Conservation (phyloP, 2,797 vertebrate genomes). For the Rhinoraja longicauda region DNA sequence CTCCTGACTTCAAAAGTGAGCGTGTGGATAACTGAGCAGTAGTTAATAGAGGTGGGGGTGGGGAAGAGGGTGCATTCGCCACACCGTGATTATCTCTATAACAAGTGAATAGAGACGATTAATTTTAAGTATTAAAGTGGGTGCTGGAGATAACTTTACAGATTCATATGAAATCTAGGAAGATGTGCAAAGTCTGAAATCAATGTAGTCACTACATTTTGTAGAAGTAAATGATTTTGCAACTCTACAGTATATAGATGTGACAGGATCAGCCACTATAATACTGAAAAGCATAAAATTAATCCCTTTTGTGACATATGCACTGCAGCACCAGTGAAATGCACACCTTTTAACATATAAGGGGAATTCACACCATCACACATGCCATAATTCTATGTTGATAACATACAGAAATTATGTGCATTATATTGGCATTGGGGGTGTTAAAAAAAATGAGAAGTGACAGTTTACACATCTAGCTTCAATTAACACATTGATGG, state of each 20-base stretch:
- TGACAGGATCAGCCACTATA: constrained; percentile 63
- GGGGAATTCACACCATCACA: background rate
- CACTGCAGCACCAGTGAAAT: constrained; percentile 5
- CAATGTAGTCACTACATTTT: constrained; percentile 79
- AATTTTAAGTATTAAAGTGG: background rate
- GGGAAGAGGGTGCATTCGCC: background rate
- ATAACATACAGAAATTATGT: constrained; percentile 69
- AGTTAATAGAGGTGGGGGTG: too few relatives aligned
- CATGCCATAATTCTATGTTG: constrained; percentile 57
- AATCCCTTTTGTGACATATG: background rate
- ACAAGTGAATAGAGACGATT: background rate
- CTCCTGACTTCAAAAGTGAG: too few relatives aligned
- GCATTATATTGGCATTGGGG: constrained; percentile 69
- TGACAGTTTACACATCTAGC: constrained; percentile 99
- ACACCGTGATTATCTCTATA: background rate
- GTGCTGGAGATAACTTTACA: constrained; percentile 39
- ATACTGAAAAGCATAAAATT: background rate
- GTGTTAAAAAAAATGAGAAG: constrained; percentile 98
- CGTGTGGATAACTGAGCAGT: too few relatives aligned
- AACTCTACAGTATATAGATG: constrained; percentile 60
- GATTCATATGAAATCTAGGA: constrained; percentile 61
- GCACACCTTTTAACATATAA: background rate
- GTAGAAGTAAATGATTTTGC: constrained; percentile 74
- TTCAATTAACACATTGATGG: constrained; percentile 99
- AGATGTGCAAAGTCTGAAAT: constrained; percentile 75